These are phyloP conservation scores for Cossypha polioptera DNA, from an alignment of 2,797 vertebrate genomes.

Conservation along the genomic window DNA sequence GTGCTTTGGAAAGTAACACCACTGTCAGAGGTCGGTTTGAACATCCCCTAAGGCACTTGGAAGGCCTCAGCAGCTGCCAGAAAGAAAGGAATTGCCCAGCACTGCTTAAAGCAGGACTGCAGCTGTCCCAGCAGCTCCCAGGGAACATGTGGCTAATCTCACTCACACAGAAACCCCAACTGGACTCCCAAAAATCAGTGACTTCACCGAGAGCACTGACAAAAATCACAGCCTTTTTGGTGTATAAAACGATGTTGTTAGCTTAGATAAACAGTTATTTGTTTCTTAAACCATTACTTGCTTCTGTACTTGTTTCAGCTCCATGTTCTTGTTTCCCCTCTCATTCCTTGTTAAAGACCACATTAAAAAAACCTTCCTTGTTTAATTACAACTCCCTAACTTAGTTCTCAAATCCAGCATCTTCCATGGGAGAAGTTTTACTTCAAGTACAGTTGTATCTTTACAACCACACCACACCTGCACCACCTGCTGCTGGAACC, in stretches of 20 bases:
- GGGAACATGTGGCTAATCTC: not conserved
- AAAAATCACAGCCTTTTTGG: not conserved
- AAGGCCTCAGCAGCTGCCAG: not conserved
- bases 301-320: not conserved
- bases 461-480: not conserved
- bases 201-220: not conserved
- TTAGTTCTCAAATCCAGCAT: not conserved
- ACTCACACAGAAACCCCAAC: not conserved
- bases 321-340: not conserved
- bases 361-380: not conserved
- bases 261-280: not conserved
- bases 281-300: not conserved
- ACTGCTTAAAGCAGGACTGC: not conserved
- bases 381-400: not conserved
- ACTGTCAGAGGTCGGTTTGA: not conserved
- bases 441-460: not conserved
- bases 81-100: not conserved
- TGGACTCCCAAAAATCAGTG: not conserved
- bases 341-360: not conserved
- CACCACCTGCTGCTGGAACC: not conserved
- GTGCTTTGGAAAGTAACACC: not conserved
- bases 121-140: not conserved
- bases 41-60: not conserved
- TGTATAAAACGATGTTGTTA: not conserved
- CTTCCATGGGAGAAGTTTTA: not conserved